Conservation (phyloP, 2,113 vertebrate species). For the Brachyistius frenatus region DNA sequence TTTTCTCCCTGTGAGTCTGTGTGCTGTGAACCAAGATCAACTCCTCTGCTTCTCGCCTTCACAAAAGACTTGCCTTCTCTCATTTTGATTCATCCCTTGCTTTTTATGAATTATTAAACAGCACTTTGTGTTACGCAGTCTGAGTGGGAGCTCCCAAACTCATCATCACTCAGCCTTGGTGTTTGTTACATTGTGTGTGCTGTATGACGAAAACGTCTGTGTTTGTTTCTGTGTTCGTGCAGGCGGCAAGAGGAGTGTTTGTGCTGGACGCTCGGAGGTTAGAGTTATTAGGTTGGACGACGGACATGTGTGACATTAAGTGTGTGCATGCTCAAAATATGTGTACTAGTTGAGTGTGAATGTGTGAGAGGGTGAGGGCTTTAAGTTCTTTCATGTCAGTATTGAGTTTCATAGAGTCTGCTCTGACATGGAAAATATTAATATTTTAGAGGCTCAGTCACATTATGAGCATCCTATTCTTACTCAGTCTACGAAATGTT, state of each 20-base stretch:
- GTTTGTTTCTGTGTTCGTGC: not conserved
- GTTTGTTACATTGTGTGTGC: constrained; percentile 45
- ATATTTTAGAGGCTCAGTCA: constrained; percentile 39
- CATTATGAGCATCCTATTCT: constrained; percentile 32
- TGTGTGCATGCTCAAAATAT: not conserved
- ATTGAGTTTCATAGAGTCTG: not conserved
- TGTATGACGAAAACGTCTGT: not conserved
- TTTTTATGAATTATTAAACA: constrained; percentile 82
- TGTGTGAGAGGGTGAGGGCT: constrained; percentile 12
- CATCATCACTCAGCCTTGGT: constrained; percentile 49
- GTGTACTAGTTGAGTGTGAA: constrained; percentile 1
- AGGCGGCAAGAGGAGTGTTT: not conserved
- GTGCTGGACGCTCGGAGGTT: not conserved
- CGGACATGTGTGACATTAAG: not conserved
- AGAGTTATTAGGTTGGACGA: not conserved
- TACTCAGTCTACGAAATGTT: not conserved
- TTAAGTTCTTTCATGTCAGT: constrained; percentile 16
- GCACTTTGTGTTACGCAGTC: constrained; percentile 70
- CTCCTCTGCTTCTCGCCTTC: constrained; percentile 70
- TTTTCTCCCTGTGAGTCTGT: constrained; percentile 46
- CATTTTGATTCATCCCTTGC: constrained; percentile 68
- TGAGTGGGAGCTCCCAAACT: constrained; percentile 69
- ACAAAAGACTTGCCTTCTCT: constrained; percentile 73
- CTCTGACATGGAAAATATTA: constrained; percentile 15
- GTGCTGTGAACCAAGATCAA: constrained; percentile 64